Base-by-base conservation (phyloP, 1,140 invertebrate genomes). In the Heliconius hermathena region DNA sequence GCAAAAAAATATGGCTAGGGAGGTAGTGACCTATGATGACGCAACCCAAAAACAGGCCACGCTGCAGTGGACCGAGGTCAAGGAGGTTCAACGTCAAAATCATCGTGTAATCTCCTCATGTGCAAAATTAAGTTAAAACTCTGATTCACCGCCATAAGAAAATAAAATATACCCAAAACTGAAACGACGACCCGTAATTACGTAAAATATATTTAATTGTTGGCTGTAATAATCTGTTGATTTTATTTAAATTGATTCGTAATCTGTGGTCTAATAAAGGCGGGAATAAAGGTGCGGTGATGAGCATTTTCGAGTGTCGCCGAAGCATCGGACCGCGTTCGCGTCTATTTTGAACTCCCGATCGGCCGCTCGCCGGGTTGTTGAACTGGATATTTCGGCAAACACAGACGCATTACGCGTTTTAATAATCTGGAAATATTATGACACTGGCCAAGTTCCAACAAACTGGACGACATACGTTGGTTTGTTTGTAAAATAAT, bases 341-440 rank as follows among this genome's bases (percentile, higher is more conserved):
- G 90, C 88, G 90, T 93, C 91, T 94, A 94, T 93, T 93, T 92
- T 91, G 91, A 93, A 94, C 91, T 91, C 89, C 91, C 88, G 88
- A 90, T 90, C 89, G 90, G 87, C 82, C 91, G 88, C 85, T 89
- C 90, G 88, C 88, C 88, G 88, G 93, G 91, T 94, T 93, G 90
- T 93, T 94, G 93, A 94, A 93, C 93, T 94, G 91, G 87, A 93
- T 93, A 93, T 93, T 94, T 94, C 93, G 93, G 93, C 93, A 93
- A 94, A 94, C 90, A 92, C 89, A 83, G 86, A 84, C 89, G 89
- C 88, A 91, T 91, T 91, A 90, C 91, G 87, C 87, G 90, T 90
- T 81, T 81, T 74, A 71, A 77, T 77, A 73, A 74, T 91, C 90
- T 92, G 84, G 79, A 84, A 85, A 87, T 89, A 87, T 88, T 88